phyloP scores from a whole-genome alignment of 2,888 invertebrate species.

The Piscicola geometra region DNA sequence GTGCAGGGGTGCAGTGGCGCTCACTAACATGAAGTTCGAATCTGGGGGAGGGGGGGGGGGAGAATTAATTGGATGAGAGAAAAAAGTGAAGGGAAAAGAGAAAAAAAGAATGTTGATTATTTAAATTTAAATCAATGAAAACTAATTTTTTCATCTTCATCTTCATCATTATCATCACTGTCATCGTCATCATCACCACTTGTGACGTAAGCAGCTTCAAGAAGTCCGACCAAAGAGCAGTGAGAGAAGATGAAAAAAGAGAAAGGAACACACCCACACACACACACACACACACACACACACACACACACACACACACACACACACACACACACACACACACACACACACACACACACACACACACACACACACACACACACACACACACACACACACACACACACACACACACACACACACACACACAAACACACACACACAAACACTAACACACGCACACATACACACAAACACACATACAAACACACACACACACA shows the following conservation, averaged over 20 bases:
- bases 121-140: not conserved
- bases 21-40: conserved; percentile 91
- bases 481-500: not conserved
- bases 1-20: conserved; percentile 81
- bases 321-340: conserved; percentile 3
- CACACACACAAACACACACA: conserved; percentile 15
- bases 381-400: conserved; percentile 15
- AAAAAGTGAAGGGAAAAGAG: no score
- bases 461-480: not conserved
- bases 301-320: not conserved
- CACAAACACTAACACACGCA: not conserved
- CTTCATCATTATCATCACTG: not conserved
- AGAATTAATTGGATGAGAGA: no score
- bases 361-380: conserved; percentile 15
- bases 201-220: not conserved
- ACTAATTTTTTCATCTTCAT: not conserved
- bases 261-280: not conserved
- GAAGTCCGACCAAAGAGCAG: not conserved
- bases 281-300: not conserved
- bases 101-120: not conserved
- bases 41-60: conserved; percentile 61
- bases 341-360: conserved; percentile 15
- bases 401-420: conserved; percentile 15
- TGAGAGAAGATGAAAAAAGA: not conserved
- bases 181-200: not conserved